Base-by-base conservation (phyloP, 2,888 invertebrate genomes). In the Polydrusus pterygomalis region DNA sequence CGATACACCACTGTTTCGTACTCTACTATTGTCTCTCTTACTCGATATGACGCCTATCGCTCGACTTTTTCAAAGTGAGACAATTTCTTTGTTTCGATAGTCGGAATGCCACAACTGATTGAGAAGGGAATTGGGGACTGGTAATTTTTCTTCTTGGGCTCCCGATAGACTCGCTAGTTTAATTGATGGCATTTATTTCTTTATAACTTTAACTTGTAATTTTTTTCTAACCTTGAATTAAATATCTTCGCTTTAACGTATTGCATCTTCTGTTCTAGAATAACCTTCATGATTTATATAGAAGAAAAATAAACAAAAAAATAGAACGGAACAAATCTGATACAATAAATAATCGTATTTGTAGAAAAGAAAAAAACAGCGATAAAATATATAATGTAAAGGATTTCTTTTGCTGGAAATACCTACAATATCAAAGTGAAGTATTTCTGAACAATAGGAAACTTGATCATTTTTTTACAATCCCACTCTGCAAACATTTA, bases 11-110 rank as follows among this genome's bases (percentile, higher is more conserved):
- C 86, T 86, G 84, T 85, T 85, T 86, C 82, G 85, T 60, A 15
- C 34, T 54, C 13, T 54, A n/a, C n/a, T 54, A 30, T 54, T 49
- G 47, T 82, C 79, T 82, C 81, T 78, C 77, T 74, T 38, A 74
- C 77, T 80, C 83, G 83, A 85, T 86, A 85, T 84, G 85, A 85
- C 84, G 86, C 86, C 86, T 85, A 87, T 86, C 85, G 83, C 85
- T 85, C 86, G 85, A 86, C 86, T 87, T 87, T 85, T 85, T 85
- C 70, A 74, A 84, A 86, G 83, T 85, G 63, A 75, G 72, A 85
- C 85, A 86, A 86, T 87, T 87, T 86, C 85, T 85, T 85, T 86
- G 85, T 86, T 86, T 84, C 85, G 83, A 86, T 85, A 82, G 83
- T 82, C 80, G 82, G 82, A 83, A 84, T 84, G 85, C 85, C 85